Evolutionary conservation across 2,888 invertebrate species (phyloP).

Genomic region (Tenthredo notha): DNA sequence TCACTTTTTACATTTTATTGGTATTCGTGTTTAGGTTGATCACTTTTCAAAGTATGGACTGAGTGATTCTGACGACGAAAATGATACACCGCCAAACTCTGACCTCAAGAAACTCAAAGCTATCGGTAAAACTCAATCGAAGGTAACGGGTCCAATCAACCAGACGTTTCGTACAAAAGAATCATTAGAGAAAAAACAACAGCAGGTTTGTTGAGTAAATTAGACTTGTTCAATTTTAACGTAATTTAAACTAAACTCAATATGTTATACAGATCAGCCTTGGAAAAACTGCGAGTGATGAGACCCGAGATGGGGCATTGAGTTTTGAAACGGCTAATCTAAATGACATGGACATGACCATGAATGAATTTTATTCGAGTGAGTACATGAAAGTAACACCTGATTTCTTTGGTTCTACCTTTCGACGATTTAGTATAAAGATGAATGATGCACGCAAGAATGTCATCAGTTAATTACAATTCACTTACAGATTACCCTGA

Average conservation of each 20-base stretch:
- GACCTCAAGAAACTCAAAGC: constrained; percentile 64
- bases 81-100: constrained; percentile 76
- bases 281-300: background rate
- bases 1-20: background rate
- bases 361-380: constrained; percentile 38
- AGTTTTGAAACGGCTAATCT: background rate
- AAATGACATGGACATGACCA: constrained; percentile 6
- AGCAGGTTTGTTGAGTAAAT: constrained; percentile 25
- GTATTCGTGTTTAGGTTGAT: constrained; percentile 83
- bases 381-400: background rate
- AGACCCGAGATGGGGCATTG: background rate
- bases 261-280: constrained; percentile 6
- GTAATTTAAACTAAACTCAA: constrained; percentile 5
- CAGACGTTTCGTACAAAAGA: background rate
- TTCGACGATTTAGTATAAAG: background rate
- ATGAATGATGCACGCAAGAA: background rate
- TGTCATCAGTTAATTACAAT: background rate
- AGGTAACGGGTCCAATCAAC: background rate
- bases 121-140: background rate
- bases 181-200: constrained; percentile 4
- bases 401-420: background rate
- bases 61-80: constrained; percentile 94
- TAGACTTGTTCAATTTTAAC: background rate
- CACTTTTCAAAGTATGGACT: constrained; percentile 97
- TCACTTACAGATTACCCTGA: constrained; percentile 63